These are phyloP conservation scores for Sebastes wilsoni DNA, from an alignment of 2,797 vertebrate genomes.

Conservation along the genomic window DNA sequence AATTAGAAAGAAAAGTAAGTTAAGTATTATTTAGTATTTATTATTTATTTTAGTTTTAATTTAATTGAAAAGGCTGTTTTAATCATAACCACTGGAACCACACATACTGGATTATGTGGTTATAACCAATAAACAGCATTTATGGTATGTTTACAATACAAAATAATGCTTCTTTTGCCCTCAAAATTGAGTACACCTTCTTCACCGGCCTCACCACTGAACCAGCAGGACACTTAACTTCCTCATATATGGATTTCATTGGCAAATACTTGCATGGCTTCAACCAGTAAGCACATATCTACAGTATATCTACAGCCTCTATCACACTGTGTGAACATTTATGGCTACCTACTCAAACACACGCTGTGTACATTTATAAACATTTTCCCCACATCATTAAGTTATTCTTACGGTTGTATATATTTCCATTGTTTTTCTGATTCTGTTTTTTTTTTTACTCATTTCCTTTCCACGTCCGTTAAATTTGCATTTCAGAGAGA, in stretches of 20 bases:
- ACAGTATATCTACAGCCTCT: not conserved
- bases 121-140: not conserved
- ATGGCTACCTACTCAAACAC: not conserved
- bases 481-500: slow-evolving; percentile 73
- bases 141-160: not conserved
- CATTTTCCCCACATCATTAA: slow-evolving; percentile 18
- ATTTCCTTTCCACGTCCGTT: slow-evolving; percentile 64
- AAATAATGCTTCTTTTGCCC: not conserved
- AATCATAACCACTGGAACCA: not conserved
- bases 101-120: not conserved
- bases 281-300: not conserved
- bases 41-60: too few relatives aligned
- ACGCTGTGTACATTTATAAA: not conserved
- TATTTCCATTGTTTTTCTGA: slow-evolving; percentile 39
- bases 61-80: not conserved
- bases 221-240: not conserved
- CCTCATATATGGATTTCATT: not conserved
- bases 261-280: not conserved
- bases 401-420: slow-evolving; percentile 22
- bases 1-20: not conserved
- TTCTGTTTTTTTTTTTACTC: slow-evolving; percentile 15
- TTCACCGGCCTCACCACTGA: not conserved
- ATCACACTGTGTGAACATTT: not conserved
- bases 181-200: not conserved
- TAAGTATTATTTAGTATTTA: too few relatives aligned